phyloP scores from a whole-genome alignment of 2,888 invertebrate genomes.

The Ferdinandea cuprea region DNA sequence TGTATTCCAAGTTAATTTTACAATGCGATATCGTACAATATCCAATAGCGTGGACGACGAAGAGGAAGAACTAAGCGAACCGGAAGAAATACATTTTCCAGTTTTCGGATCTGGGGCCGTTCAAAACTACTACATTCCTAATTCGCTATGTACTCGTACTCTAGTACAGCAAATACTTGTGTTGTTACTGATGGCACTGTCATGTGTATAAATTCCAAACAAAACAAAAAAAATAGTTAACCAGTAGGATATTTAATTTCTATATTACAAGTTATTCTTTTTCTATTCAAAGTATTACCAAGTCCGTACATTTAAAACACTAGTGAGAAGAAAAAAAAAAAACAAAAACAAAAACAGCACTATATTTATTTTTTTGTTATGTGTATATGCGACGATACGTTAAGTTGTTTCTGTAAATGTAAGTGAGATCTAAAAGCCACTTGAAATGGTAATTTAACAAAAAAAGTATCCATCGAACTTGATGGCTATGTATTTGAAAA shows the following conservation, averaged over 20 bases:
- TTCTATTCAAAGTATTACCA: neutral
- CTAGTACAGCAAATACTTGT: slow-evolving; percentile 10
- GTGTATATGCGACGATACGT: neutral
- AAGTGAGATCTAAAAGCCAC: slow-evolving; percentile 19
- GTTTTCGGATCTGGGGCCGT: slow-evolving; percentile 79
- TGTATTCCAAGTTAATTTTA: slow-evolving; percentile 82
- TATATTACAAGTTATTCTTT: neutral
- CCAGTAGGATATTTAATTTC: too few relatives aligned
- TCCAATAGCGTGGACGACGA: slow-evolving; percentile 81
- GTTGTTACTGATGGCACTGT: slow-evolving; percentile 8
- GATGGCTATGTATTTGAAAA: too few relatives aligned
- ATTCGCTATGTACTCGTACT: slow-evolving; percentile 13
- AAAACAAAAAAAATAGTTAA: slow-evolving; percentile 3
- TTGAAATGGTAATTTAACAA: neutral
- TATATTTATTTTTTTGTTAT: neutral
- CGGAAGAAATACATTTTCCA: slow-evolving; percentile 83
- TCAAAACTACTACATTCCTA: slow-evolving; percentile 8
- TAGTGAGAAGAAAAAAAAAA: neutral
- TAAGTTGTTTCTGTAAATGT: neutral
- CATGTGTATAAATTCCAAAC: slow-evolving; percentile 1
- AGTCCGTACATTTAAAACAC: neutral
- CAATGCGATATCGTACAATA: slow-evolving; percentile 82
- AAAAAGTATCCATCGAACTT: too few relatives aligned
- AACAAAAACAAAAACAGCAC: neutral
- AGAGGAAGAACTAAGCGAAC: slow-evolving; percentile 83